Percentiles rank a stretch among this genome's conserved stretches.
Evolutionary conservation across 2,888 invertebrate species (phyloP).

Genomic region (Himalopsyche kuldschensis): DNA sequence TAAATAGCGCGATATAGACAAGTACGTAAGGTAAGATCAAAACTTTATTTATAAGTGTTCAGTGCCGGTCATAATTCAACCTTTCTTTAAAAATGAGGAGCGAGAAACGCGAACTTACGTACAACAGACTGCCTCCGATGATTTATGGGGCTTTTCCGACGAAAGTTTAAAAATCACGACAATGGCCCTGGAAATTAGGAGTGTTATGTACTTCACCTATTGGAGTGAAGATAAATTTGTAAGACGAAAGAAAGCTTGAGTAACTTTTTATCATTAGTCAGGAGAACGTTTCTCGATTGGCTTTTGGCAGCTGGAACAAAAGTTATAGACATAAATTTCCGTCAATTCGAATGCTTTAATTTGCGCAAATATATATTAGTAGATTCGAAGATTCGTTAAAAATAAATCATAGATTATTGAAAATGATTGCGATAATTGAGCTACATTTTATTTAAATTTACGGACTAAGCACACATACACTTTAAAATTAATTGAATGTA

Average conservation of each 20-base stretch:
- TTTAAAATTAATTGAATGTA: too few relatives aligned
- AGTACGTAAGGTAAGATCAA: not conserved
- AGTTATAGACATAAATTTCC: not conserved
- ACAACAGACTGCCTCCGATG: conserved; percentile 26
- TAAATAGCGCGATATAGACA: not conserved
- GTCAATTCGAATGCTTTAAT: too few relatives aligned
- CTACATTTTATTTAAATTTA: too few relatives aligned
- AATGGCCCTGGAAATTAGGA: conserved; percentile 24
- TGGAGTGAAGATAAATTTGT: conserved; percentile 20
- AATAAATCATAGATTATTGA: too few relatives aligned
- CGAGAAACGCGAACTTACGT: not conserved
- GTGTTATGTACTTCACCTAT: conserved; percentile 5
- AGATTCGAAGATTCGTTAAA: too few relatives aligned
- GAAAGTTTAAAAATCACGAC: conserved; percentile 36
- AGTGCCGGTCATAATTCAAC: conserved; percentile 15
- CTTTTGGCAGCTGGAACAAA: not conserved
- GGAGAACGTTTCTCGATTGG: conserved; percentile 13
- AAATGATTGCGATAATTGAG: too few relatives aligned
- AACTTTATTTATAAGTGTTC: conserved; percentile 9
- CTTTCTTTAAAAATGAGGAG: conserved; percentile 18
- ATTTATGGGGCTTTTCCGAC: conserved; percentile 31
- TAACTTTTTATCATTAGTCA: conserved; percentile 25
- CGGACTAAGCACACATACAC: too few relatives aligned
- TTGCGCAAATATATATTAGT: too few relatives aligned
- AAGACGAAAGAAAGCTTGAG: conserved; percentile 8